Percentiles rank a stretch among this genome's conserved stretches.
These are phyloP conservation scores for Brassicogethes aeneus DNA, from an alignment of 2,888 invertebrate species.

Conservation along the genomic window DNA sequence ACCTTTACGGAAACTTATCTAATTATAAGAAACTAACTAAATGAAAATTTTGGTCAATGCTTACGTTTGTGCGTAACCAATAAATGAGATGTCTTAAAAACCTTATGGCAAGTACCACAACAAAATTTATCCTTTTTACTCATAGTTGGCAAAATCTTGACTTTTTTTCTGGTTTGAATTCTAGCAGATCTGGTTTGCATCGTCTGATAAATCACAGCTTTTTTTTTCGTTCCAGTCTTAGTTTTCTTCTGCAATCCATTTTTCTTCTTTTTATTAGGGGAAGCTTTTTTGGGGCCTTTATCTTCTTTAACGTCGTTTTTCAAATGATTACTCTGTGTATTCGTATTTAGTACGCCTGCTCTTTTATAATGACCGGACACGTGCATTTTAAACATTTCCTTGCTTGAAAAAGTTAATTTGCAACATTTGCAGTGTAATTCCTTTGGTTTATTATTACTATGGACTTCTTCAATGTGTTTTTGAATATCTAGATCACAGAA, in stretches of 20 bases:
- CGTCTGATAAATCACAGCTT: too few species aligned
- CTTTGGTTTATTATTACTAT: slow-evolving; percentile 2
- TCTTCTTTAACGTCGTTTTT: too few species aligned
- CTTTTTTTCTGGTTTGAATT: too few species aligned
- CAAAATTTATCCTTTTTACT: neutral
- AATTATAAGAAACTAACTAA: neutral
- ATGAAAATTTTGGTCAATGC: slow-evolving; percentile 3
- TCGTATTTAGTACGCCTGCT: neutral
- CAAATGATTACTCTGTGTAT: too few species aligned
- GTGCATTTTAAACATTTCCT: neutral
- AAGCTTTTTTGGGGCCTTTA: too few species aligned
- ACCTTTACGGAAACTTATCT: too few species aligned
- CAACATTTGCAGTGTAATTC: slow-evolving; percentile 14
- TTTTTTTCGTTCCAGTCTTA: too few species aligned
- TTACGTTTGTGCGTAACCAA: slow-evolving; percentile 35
- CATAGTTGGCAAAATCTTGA: too few species aligned
- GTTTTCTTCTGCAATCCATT: too few species aligned
- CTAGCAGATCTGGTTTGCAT: too few species aligned
- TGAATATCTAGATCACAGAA: slow-evolving; percentile 11
- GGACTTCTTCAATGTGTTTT: slow-evolving; percentile 11
- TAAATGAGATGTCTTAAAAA: slow-evolving; percentile 18
- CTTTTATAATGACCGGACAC: neutral
- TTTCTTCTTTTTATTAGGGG: too few species aligned
- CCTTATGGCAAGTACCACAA: slow-evolving; percentile 14
- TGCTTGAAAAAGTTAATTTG: neutral